Conservation (phyloP, 2,113 vertebrate species). For the Menidia beryllina region DNA sequence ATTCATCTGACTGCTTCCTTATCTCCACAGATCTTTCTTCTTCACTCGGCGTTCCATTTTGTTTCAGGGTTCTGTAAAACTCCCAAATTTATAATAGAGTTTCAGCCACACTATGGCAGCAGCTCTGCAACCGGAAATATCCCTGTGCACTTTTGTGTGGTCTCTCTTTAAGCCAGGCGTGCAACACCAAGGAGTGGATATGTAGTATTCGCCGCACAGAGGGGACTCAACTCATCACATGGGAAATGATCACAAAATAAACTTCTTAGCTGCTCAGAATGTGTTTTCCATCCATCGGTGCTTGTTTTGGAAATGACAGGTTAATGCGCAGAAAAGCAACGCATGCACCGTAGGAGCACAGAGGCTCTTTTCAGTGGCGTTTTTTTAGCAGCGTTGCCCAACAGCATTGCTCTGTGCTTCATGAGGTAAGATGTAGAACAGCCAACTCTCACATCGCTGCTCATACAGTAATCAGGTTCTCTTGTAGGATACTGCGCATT, state of each 20-base stretch:
- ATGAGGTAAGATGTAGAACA: slow-evolving; percentile 54
- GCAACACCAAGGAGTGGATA: slow-evolving; percentile 3
- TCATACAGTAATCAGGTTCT: slow-evolving; percentile 13
- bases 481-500: background rate
- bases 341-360: slow-evolving; percentile 55
- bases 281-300: slow-evolving; percentile 16
- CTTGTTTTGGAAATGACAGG: slow-evolving; percentile 53
- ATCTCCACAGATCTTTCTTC: slow-evolving; percentile 50
- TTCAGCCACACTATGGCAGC: slow-evolving; percentile 16
- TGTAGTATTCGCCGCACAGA: slow-evolving; percentile 26
- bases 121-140: slow-evolving; percentile 32
- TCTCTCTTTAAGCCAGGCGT: slow-evolving; percentile 17
- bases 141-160: slow-evolving; percentile 22
- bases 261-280: slow-evolving; percentile 1
- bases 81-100: slow-evolving; percentile 2
- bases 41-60: slow-evolving; percentile 51
- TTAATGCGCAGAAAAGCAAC: slow-evolving; percentile 34
- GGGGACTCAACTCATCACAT: slow-evolving; percentile 32
- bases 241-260: slow-evolving; percentile 25
- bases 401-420: slow-evolving; percentile 67
- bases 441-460: slow-evolving; percentile 29
- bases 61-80: slow-evolving; percentile 27
- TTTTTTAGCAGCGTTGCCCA: slow-evolving; percentile 45
- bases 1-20: slow-evolving; percentile 49
- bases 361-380: slow-evolving; percentile 67